Conservation (phyloP, 2,888 invertebrate genomes). For the Sympetrum striolatum region DNA sequence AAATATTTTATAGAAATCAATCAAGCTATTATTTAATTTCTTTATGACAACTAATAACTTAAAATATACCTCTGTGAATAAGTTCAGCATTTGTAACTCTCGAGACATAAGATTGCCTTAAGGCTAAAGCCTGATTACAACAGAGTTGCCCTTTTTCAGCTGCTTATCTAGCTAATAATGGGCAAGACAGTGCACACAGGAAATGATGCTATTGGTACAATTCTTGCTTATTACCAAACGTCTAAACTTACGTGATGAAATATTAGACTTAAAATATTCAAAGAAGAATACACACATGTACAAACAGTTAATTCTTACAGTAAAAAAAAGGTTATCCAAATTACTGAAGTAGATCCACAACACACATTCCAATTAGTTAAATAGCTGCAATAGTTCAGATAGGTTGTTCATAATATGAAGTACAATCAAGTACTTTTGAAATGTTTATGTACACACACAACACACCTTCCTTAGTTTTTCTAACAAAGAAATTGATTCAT, state of each 20-base stretch:
- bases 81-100: conserved; percentile 30
- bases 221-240: conserved; percentile 40
- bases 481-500: conserved; percentile 41
- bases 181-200: conserved; percentile 43
- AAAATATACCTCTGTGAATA: conserved; percentile 29
- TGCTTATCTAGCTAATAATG: conserved; percentile 36
- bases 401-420: conserved; percentile 31
- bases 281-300: conserved; percentile 43
- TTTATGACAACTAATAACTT: conserved; percentile 39
- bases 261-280: conserved; percentile 43
- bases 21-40: conserved; percentile 14
- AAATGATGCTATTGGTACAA: conserved; percentile 43
- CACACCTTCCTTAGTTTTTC: conserved; percentile 33
- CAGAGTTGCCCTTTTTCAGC: conserved; percentile 39
- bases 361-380: conserved; percentile 44
- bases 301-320: conserved; percentile 42
- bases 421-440: conserved; percentile 32
- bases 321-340: conserved; percentile 42
- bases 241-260: conserved; percentile 42
- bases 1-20: conserved; percentile 38
- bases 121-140: conserved; percentile 38
- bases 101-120: conserved; percentile 28
- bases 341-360: conserved; percentile 43
- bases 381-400: conserved; percentile 43
- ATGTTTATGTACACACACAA: conserved; percentile 44